A percentile compares a stretch with the other conserved stretches of the same genome.
Evolutionary conservation across 1,140 invertebrate species (phyloP).

Genomic region (Drosophila watanabei): DNA sequence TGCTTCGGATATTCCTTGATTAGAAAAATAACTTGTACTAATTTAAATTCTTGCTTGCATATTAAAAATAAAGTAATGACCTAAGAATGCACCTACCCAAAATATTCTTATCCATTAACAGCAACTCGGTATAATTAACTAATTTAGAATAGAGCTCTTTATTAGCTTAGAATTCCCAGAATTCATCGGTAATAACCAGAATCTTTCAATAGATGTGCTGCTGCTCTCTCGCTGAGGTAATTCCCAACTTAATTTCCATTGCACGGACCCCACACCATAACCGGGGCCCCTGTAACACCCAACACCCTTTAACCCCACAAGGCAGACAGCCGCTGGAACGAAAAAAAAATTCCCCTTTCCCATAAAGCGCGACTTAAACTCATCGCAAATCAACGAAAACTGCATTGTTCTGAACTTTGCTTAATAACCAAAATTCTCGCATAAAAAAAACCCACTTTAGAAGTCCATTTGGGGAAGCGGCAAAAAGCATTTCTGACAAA

Average conservation of each 20-base stretch:
- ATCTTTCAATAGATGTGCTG: conserved; percentile 23
- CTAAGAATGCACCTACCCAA: neutral
- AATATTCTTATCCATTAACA: neutral
- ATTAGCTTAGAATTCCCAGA: conserved; percentile 36
- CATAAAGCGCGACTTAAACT: conserved; percentile 41
- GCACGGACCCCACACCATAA: conserved; percentile 10
- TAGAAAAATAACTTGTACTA: neutral
- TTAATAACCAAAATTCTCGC: conserved; percentile 73
- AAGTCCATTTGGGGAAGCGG: conserved; percentile 32
- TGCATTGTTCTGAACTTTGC: conserved; percentile 72
- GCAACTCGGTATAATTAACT: conserved; percentile 6
- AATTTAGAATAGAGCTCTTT: conserved; percentile 23
- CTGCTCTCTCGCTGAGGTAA: conserved; percentile 22
- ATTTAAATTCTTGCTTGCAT: neutral
- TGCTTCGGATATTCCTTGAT: neutral
- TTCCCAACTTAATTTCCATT: conserved; percentile 43
- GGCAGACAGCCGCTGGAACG: neutral
- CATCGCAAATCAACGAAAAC: conserved; percentile 47
- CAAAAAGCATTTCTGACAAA: conserved; percentile 50
- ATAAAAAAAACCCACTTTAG: conserved; percentile 57
- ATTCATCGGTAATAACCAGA: conserved; percentile 30
- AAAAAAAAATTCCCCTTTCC: conserved; percentile 29
- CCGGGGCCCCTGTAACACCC: conserved; percentile 4
- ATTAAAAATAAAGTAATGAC: neutral
- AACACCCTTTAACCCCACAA: conserved; percentile 11